Conservation (phyloP, 2,888 invertebrate genomes). For the Pemphredon lugubris region DNA sequence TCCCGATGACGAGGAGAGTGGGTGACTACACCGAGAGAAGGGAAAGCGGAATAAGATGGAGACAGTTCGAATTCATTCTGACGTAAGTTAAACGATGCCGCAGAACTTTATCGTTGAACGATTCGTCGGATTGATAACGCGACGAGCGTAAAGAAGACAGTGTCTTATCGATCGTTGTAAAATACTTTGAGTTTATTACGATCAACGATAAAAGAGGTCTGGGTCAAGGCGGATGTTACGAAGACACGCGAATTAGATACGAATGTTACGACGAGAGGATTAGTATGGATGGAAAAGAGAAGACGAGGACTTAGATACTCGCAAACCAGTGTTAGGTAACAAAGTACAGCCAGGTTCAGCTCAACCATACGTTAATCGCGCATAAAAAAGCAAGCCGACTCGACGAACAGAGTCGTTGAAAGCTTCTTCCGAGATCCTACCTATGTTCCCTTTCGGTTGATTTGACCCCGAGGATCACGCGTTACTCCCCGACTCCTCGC, state of each 20-base stretch:
- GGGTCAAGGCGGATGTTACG: too few relatives aligned
- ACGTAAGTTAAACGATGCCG: constrained; percentile 30
- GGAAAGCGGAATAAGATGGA: constrained; percentile 45
- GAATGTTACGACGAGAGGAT: too few relatives aligned
- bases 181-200: too few relatives aligned
- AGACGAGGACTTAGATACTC: constrained; percentile 12
- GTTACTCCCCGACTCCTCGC: constrained; percentile 49
- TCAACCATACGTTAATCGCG: constrained; percentile 53
- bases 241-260: too few relatives aligned
- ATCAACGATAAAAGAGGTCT: too few relatives aligned
- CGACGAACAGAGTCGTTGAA: too few relatives aligned
- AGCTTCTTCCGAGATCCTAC: constrained; percentile 50
- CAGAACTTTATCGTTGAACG: constrained; percentile 27
- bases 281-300: constrained; percentile 15
- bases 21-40: constrained; percentile 5
- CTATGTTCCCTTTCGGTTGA: constrained; percentile 59
- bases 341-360: constrained; percentile 42
- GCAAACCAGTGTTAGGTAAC: constrained; percentile 54
- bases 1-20: constrained; percentile 2
- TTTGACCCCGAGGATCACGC: constrained; percentile 50
- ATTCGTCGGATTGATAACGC: constrained; percentile 36
- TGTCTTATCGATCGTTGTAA: too few relatives aligned
- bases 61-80: constrained; percentile 37
- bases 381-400: constrained; percentile 53
- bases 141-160: constrained; percentile 36